These are phyloP conservation scores for Numenius arquata DNA, from an alignment of 2,113 vertebrate species.

Conservation along the genomic window DNA sequence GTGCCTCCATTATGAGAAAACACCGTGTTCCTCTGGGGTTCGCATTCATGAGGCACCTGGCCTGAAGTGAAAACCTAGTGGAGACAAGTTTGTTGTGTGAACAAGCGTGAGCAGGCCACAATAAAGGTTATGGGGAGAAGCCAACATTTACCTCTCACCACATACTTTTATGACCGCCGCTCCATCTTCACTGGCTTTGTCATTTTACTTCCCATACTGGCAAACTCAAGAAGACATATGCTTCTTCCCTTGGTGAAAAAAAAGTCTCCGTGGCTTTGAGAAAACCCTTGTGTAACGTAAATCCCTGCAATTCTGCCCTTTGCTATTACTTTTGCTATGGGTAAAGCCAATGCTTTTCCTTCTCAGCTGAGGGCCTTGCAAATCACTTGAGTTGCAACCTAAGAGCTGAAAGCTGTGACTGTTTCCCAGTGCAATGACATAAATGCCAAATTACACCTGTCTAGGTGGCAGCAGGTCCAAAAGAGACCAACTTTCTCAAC, in stretches of 20 bases:
- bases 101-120: conserved; percentile 20
- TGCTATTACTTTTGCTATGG: neutral
- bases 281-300: neutral
- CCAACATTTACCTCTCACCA: conserved; percentile 5
- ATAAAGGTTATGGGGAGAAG: neutral
- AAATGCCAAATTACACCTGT: neutral
- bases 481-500: neutral
- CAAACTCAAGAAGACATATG: neutral
- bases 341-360: neutral
- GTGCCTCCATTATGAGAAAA: neutral
- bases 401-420: neutral
- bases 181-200: neutral
- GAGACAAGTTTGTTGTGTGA: conserved; percentile 16
- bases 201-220: neutral
- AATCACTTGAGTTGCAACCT: neutral
- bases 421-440: neutral
- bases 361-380: neutral
- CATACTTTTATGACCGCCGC: neutral
- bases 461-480: neutral
- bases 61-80: conserved; percentile 9
- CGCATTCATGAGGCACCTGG: neutral
- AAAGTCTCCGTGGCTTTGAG: neutral
- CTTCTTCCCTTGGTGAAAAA: neutral
- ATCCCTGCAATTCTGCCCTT: neutral
- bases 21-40: neutral